Evolutionary conservation across 2,888 invertebrate species (phyloP).

Genomic region (Invenusta paracnida): DNA sequence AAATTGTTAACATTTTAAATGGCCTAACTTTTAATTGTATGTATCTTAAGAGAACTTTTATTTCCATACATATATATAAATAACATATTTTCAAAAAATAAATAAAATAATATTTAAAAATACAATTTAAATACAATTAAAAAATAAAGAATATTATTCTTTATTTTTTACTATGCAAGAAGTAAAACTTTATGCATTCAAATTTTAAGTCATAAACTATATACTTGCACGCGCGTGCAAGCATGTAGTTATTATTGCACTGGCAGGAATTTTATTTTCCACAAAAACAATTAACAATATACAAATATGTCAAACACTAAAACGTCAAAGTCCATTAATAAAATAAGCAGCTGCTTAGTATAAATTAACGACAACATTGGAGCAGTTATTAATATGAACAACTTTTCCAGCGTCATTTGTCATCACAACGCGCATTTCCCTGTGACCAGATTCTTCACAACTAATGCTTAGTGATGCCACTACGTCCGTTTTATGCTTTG

Average conservation of each 20-base stretch:
- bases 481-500: neutral
- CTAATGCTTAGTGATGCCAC: neutral
- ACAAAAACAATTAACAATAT: conserved; percentile 16
- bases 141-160: neutral
- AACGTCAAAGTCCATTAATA: neutral
- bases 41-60: too few species aligned
- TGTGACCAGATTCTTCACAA: neutral
- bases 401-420: neutral
- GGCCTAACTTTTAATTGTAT: too few species aligned
- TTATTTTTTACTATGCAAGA: conserved; percentile 12
- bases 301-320: neutral
- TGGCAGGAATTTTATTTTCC: conserved; percentile 6
- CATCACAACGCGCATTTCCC: neutral
- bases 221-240: conserved; percentile 2
- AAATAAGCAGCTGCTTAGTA: neutral
- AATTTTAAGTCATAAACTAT: conserved; percentile 19
- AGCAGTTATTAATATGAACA: neutral
- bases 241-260: conserved; percentile 4
- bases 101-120: too few species aligned
- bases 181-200: conserved; percentile 1
- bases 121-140: too few species aligned
- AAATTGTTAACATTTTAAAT: too few species aligned
- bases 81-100: too few species aligned
- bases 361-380: neutral
- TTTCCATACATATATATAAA: too few species aligned